phyloP scores from a whole-genome alignment of 2,888 invertebrate genomes.

The Megastigmus dorsalis region DNA sequence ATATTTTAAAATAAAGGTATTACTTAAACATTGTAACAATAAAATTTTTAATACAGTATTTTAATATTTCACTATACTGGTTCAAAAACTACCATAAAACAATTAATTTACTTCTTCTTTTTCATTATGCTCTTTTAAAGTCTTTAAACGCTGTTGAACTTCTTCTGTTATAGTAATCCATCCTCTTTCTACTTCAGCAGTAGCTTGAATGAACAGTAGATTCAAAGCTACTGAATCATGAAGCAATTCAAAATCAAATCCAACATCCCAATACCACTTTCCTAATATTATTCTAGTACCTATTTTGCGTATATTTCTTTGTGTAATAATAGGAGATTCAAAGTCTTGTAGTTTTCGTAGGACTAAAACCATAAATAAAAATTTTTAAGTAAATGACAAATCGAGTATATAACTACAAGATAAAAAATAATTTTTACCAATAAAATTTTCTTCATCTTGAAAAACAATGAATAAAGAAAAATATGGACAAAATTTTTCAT shows the following conservation, averaged over 20 bases:
- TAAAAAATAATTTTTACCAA: conserved; percentile 35
- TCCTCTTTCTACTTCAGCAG: conserved; percentile 89
- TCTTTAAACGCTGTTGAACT: conserved; percentile 80
- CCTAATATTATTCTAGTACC: conserved; percentile 89
- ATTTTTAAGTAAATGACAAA: not conserved
- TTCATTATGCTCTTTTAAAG: conserved; percentile 84
- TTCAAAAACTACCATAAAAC: conserved; percentile 19
- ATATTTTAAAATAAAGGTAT: conserved; percentile 21
- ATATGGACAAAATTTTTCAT: conserved; percentile 87
- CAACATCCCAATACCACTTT: conserved; percentile 94
- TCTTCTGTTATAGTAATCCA: conserved; percentile 88
- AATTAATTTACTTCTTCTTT: conserved; percentile 83
- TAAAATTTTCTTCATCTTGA: conserved; percentile 82
- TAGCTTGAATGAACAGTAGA: conserved; percentile 90
- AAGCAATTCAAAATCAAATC: conserved; percentile 88
- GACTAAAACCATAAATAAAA: conserved; percentile 76
- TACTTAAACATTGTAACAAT: too few relatives aligned
- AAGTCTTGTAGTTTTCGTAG: conserved; percentile 95
- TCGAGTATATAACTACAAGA: too few relatives aligned
- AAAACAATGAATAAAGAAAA: conserved; percentile 93
- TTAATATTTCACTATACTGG: conserved; percentile 13
- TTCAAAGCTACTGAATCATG: conserved; percentile 89
- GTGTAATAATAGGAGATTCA: conserved; percentile 96
- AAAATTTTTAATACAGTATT: not conserved
- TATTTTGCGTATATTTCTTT: conserved; percentile 81